These are phyloP conservation scores for Proterorhinus semilunaris DNA, from an alignment of 2,113 vertebrate genomes.

Conservation along the genomic window DNA sequence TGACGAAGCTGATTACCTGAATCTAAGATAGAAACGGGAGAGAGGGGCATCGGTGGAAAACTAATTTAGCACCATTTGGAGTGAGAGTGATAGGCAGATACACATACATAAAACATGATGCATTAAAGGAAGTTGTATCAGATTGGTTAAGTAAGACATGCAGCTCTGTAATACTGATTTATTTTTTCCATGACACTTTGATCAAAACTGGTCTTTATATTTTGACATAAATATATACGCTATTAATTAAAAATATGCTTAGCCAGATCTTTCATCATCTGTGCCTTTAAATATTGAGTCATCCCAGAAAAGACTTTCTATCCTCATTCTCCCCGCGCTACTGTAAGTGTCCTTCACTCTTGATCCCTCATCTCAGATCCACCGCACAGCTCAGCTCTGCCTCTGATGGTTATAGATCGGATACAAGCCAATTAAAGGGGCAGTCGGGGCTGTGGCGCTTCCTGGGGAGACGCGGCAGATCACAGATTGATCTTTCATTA, in stretches of 20 bases:
- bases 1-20: slow-evolving; percentile 97
- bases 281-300: slow-evolving; percentile 3
- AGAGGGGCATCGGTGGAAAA: not conserved
- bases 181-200: not conserved
- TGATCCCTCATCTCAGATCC: slow-evolving; percentile 33
- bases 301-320: not conserved
- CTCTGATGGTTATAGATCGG: slow-evolving; percentile 69
- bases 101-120: not conserved
- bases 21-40: slow-evolving; percentile 77
- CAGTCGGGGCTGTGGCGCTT: slow-evolving; percentile 42
- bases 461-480: slow-evolving; percentile 57
- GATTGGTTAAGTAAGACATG: slow-evolving; percentile 5
- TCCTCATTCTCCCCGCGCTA: slow-evolving; percentile 15
- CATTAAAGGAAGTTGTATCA: not conserved
- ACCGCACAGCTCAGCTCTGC: slow-evolving; percentile 24
- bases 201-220: not conserved
- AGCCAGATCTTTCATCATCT: not conserved
- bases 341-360: slow-evolving; percentile 15
- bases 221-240: not conserved
- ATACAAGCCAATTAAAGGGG: slow-evolving; percentile 68
- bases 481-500: slow-evolving; percentile 75
- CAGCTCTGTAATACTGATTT: not conserved
- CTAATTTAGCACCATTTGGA: not conserved
- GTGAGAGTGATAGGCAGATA: slow-evolving; percentile 2
- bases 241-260: not conserved